Base-by-base conservation (phyloP, 2,797 vertebrate genomes). In the Mormyrus proboscirostris region DNA sequence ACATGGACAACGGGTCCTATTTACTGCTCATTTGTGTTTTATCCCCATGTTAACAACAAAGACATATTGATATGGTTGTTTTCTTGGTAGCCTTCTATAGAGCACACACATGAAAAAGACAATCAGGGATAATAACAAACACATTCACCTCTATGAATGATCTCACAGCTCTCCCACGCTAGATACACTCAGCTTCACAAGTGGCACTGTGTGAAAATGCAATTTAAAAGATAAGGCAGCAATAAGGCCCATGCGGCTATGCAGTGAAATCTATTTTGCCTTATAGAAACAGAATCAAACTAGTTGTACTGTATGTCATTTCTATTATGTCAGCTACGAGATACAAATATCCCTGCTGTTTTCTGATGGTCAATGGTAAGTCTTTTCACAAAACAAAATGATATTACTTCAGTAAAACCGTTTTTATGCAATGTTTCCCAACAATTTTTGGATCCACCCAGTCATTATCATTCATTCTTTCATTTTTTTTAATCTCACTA, bases 61-160 rank as follows among this genome's bases (percentile, higher is more conserved):
- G 85, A 59, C 25, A 87, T 14, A 57, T 16, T 57, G 33, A 41
- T 87, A 38, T 25, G 33, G 16, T 51, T 51, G 7, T 57, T 41
- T 33, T 51, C 22, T 25, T 38, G 12, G 10, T 86, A 33, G 51
- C 53, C 29, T 57, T 59, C n/a, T 50, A 14, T 29, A 85, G 9
- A 25, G 19, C 49, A 29, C 3, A 2, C 38, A 44, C 22, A 51
- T 85, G 49, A 50, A 51, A 51, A 22, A 85, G 82, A 50, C 44
- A 85, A 22, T 84, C 44, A 84, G 25, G 49, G 47, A 51, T 85
- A 49, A 25, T 47, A 51, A 8, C 10, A 85, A 47, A 84, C 82
- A 50, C 19, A 84, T 84, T 84, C 82, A 50, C 82, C 82, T 85
- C 50, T 51, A 85, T 85, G 82, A 85, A 51, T 25, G 47, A 85